Evolutionary conservation across 2,113 vertebrate genomes (phyloP).

Genomic region (Brienomyrus brachyistius): DNA sequence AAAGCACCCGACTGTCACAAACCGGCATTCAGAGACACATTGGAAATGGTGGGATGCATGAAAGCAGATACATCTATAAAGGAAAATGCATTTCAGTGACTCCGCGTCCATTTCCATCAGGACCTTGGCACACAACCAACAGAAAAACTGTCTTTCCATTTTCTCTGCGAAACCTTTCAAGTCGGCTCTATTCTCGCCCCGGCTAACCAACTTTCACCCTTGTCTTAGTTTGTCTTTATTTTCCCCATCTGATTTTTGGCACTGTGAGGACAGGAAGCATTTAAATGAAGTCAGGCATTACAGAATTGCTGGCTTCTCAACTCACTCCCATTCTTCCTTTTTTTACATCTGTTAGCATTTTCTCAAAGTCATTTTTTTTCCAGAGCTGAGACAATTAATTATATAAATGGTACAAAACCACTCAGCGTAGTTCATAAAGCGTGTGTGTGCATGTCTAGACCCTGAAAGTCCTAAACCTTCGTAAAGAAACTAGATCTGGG

Average conservation of each 20-base stretch:
- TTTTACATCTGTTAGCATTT: constrained; percentile 1
- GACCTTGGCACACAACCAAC: not conserved
- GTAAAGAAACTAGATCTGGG: not conserved
- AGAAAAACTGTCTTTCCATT: not conserved
- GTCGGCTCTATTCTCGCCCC: constrained; percentile 51
- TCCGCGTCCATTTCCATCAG: not conserved
- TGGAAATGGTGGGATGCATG: not conserved
- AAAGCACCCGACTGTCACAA: constrained; percentile 35
- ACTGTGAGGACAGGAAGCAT: constrained; percentile 25
- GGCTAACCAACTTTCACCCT: constrained; percentile 47
- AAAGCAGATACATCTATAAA: constrained; percentile 6
- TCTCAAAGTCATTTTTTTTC: constrained; percentile 3
- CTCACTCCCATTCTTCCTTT: constrained; percentile 18
- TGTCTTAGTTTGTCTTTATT: constrained; percentile 27
- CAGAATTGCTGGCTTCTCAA: constrained; percentile 19
- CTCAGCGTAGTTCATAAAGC: not conserved
- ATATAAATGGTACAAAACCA: not conserved
- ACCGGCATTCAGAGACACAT: constrained; percentile 27
- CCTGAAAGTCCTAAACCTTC: not conserved
- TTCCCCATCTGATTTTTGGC: constrained; percentile 44
- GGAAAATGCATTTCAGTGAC: not conserved
- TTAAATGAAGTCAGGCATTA: constrained; percentile 32
- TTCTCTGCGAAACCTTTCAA: constrained; percentile 47
- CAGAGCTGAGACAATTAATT: not conserved
- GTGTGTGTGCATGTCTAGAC: not conserved